These are phyloP conservation scores for Teleiodes luculella DNA, from an alignment of 2,888 invertebrate species.

Conservation along the genomic window DNA sequence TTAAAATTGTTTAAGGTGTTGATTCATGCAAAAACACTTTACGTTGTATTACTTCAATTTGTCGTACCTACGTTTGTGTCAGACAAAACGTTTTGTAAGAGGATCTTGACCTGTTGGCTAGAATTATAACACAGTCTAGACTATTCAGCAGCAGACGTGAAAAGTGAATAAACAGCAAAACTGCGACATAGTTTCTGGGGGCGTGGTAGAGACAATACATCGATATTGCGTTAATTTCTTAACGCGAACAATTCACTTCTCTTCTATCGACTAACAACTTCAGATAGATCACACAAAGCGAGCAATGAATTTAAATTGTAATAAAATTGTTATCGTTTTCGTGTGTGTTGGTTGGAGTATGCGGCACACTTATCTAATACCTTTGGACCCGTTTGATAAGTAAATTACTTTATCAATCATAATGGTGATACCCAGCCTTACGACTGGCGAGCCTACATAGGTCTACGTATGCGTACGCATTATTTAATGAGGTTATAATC, in stretches of 20 bases:
- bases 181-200: background rate
- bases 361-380: background rate
- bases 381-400: slow-evolving; percentile 1
- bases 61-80: no score
- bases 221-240: background rate
- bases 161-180: background rate
- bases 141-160: background rate
- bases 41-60: no score
- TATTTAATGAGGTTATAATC: background rate
- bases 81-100: no score
- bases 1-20: no score
- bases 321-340: background rate
- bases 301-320: background rate
- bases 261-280: background rate
- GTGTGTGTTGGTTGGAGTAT: background rate
- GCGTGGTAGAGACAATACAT: background rate
- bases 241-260: background rate
- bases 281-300: background rate
- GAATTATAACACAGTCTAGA: background rate
- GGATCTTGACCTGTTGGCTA: background rate
- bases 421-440: background rate
- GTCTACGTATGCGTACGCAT: no score
- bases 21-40: no score
- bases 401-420: slow-evolving; percentile 3
- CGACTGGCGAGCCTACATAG: background rate